Percentiles rank a stretch among this genome's conserved stretches.
Evolutionary conservation across 2,113 vertebrate species (phyloP).

Genomic region (Menidia beryllina): DNA sequence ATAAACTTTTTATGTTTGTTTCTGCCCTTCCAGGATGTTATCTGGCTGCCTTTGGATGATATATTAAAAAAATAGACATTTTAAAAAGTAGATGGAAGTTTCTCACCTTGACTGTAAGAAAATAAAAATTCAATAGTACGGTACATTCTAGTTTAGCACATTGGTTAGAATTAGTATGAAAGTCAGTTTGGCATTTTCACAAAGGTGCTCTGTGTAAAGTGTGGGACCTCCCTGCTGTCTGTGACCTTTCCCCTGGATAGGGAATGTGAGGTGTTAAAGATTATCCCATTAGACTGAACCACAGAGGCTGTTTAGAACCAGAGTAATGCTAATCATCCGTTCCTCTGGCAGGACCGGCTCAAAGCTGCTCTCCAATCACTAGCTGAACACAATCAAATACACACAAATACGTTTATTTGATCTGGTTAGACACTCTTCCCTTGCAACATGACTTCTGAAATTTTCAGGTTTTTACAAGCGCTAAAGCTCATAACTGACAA

Average conservation of each 20-base stretch:
- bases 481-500: constrained; percentile 12
- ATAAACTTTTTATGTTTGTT: no score
- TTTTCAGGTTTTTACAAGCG: constrained; percentile 32
- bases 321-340: constrained; percentile 12
- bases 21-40: no score
- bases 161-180: background rate
- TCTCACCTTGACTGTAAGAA: no score
- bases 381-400: background rate
- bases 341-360: constrained; percentile 5
- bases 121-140: no score
- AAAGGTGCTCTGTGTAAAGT: background rate
- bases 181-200: background rate
- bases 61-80: no score
- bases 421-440: constrained; percentile 20
- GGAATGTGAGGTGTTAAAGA: constrained; percentile 42
- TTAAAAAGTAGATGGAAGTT: no score
- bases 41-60: no score
- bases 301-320: constrained; percentile 12
- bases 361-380: constrained; percentile 21
- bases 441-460: constrained; percentile 7
- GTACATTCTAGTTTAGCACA: no score
- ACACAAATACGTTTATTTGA: constrained; percentile 47
- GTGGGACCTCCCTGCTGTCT: background rate
- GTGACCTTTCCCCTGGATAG: constrained; percentile 51
- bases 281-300: constrained; percentile 64